A percentile compares a stretch with the other conserved stretches of the same genome.
Conservation (phyloP, 2,113 vertebrate species). For the Salvator merianae region DNA sequence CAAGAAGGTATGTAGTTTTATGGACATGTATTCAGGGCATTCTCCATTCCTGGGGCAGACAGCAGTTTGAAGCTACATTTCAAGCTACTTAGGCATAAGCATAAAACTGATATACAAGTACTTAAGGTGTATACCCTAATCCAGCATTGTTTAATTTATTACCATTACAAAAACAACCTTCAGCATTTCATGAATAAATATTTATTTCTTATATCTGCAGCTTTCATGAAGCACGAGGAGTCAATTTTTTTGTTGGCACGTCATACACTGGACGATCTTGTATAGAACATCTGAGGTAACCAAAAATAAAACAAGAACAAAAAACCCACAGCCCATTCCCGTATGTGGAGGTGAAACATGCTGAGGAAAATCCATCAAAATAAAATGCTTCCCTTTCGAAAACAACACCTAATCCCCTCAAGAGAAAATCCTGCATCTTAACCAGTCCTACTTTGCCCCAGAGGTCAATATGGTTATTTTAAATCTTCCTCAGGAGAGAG, state of each 20-base stretch:
- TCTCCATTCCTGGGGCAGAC: neutral
- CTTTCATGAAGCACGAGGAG: conserved; percentile 27
- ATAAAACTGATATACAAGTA: neutral
- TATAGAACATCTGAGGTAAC: conserved; percentile 22
- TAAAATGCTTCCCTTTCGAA: conserved; percentile 24
- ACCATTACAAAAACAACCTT: conserved; percentile 24
- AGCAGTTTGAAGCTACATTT: neutral
- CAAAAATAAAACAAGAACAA: conserved; percentile 9
- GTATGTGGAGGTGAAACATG: neutral
- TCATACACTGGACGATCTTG: neutral
- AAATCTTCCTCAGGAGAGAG: neutral
- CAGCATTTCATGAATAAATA: conserved; percentile 15
- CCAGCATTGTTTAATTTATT: conserved; percentile 17
- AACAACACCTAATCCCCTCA: conserved; percentile 34
- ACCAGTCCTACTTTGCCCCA: neutral
- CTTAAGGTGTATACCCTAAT: neutral
- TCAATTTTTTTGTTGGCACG: conserved; percentile 25
- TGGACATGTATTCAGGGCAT: neutral
- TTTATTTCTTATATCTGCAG: conserved; percentile 28
- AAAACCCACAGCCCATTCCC: conserved; percentile 5
- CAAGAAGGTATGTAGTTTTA: neutral
- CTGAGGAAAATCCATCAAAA: neutral
- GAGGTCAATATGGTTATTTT: neutral
- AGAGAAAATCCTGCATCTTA: conserved; percentile 37
- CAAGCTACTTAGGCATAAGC: neutral